Base-by-base conservation (phyloP, 2,797 vertebrate genomes). In the Neosalanx taihuensis region DNA sequence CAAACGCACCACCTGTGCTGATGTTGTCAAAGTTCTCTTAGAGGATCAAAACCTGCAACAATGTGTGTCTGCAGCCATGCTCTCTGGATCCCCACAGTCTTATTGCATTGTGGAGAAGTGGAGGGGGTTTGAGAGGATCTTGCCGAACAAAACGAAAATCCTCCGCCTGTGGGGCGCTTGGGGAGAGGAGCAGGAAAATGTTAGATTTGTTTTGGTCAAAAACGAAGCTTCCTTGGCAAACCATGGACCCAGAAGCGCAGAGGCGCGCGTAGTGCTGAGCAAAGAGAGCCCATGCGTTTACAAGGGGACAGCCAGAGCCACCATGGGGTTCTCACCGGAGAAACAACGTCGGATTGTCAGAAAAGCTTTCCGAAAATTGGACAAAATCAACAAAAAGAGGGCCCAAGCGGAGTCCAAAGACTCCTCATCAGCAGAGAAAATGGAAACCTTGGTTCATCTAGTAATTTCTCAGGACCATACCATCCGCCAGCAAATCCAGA, bases 91-190 rank as follows among this genome's bases (percentile, higher is more conserved):
- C 20, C 85, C 93, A 1, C 92, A 90, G 33, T 90, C 93, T 1
- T 96, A 96, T 76, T 96, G 95, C 86, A 91, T 99, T 64, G 95
- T 97, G 87, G 97, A 99, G 88, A 97, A 96, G 85, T 98, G 97
- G 96, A 92, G 96, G 53, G 97, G 97, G 3, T 96, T 95, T 80
- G 96, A 98, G 92, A 92, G 97, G 86, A 92, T 93, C 75, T 83
- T 99, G 79, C 96, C 96, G 3, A 93, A 94, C 85, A 94, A 94
- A 84, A 99, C 97, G 3, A 95, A 93, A 84, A 92, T 99, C 46
- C 74, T 96, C 59, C 89, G 96, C 41, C 95, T 99, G 12, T 98
- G 96, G 96, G 78, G 85, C 6, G 96, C 97, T 58, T 99, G 97
- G 97, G 96, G 94, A 12, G 95, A 94, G 37, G 96, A 99, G 84